These are phyloP conservation scores for Silurus asotus DNA, from an alignment of 2,113 vertebrate species.

Conservation along the genomic window DNA sequence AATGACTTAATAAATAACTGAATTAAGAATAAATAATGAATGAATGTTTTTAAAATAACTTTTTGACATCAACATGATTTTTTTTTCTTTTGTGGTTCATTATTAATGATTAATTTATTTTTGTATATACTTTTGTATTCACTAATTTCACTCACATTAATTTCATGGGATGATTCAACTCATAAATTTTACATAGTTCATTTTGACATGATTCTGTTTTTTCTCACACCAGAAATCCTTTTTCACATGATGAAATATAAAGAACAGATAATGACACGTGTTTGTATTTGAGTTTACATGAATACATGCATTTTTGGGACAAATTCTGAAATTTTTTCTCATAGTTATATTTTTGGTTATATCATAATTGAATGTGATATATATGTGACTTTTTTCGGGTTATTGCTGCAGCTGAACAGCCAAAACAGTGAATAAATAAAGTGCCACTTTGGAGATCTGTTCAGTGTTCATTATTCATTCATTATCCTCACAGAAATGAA, in stretches of 20 bases:
- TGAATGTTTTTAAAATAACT: not conserved
- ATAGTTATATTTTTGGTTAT: too few relatives aligned
- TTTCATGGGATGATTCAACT: not conserved
- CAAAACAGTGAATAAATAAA: constrained; percentile 43
- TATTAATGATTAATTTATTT: not conserved
- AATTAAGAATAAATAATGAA: not conserved
- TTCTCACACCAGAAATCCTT: not conserved
- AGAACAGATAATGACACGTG: too few relatives aligned
- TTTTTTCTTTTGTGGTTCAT: not conserved
- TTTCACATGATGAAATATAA: not conserved
- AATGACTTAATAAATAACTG: not conserved
- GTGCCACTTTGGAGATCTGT: constrained; percentile 1
- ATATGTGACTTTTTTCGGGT: constrained; percentile 2
- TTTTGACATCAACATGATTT: not conserved
- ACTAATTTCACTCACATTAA: not conserved
- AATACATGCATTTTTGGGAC: not conserved
- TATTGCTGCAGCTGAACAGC: constrained; percentile 30
- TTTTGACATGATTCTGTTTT: not conserved
- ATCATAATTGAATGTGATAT: not conserved
- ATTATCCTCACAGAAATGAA: constrained; percentile 25
- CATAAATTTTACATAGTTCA: not conserved
- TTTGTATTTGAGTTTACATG: not conserved
- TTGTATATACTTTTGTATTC: not conserved
- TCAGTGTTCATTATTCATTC: constrained; percentile 32
- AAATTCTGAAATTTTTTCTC: not conserved